A percentile compares a stretch with the other conserved stretches of the same genome.
phyloP scores from a whole-genome alignment of 2,797 vertebrate species.

The Squalus acanthias region DNA sequence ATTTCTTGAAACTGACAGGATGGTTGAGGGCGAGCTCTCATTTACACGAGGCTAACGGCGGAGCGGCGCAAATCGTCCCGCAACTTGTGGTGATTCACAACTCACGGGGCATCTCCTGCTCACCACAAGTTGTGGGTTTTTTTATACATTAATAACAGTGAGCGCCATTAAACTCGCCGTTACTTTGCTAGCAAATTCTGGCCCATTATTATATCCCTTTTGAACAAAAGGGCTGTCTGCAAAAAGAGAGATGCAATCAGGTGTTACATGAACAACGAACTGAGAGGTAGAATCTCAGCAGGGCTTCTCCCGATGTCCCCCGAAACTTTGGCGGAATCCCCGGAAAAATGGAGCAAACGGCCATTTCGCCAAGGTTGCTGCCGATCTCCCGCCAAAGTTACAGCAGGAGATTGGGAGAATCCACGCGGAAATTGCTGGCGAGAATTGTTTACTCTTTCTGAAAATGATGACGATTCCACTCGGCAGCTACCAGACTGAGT shows the following conservation, averaged over 20 bases:
- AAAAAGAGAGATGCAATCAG: background rate
- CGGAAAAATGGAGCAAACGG: background rate
- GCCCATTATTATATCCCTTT: background rate
- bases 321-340: background rate
- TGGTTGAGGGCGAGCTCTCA: background rate
- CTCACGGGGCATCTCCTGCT: background rate
- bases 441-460: background rate
- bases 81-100: no score
- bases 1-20: background rate
- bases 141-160: background rate
- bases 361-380: background rate
- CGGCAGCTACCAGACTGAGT: background rate
- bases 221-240: background rate
- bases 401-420: background rate
- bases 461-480: background rate
- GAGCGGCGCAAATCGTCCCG: background rate
- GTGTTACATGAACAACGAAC: background rate
- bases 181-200: background rate
- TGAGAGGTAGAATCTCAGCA: background rate
- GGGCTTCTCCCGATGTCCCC: background rate
- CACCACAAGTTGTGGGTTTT: background rate
- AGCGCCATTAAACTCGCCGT: background rate
- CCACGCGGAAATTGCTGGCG: background rate
- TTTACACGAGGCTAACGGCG: background rate
- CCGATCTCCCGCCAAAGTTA: background rate